Evolutionary conservation across 2,888 invertebrate genomes (phyloP).

Genomic region (Ypsolopha sequella): DNA sequence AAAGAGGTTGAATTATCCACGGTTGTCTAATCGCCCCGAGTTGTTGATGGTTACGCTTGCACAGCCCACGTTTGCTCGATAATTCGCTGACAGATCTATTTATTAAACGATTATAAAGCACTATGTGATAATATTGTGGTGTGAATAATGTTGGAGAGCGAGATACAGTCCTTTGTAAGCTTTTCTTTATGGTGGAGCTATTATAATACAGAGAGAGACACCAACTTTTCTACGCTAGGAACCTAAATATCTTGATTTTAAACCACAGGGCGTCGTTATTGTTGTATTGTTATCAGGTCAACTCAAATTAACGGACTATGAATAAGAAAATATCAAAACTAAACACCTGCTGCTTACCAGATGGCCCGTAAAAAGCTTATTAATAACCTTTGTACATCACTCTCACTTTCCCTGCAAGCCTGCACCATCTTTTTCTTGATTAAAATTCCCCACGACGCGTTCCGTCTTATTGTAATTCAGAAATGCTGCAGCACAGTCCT

Average conservation of each 20-base stretch:
- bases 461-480: slow-evolving; percentile 20
- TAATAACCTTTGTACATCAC: slow-evolving; percentile 25
- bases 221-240: neutral
- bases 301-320: neutral
- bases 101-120: slow-evolving; percentile 13
- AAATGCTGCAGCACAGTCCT: slow-evolving; percentile 12
- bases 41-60: slow-evolving; percentile 29
- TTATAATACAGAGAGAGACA: neutral
- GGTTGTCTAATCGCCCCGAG: slow-evolving; percentile 22
- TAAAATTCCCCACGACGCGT: slow-evolving; percentile 24
- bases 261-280: too few species aligned
- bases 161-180: neutral
- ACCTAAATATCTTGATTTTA: too few species aligned
- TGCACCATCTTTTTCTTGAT: slow-evolving; percentile 16
- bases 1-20: slow-evolving; percentile 27
- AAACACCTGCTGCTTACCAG: neutral
- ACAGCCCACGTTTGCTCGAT: slow-evolving; percentile 38
- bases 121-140: neutral
- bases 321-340: neutral
- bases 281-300: too few species aligned
- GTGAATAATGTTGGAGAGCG: neutral
- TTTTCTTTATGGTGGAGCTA: neutral
- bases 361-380: slow-evolving; percentile 13
- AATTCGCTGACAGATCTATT: slow-evolving; percentile 44
- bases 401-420: slow-evolving; percentile 31